These are phyloP conservation scores for Dasypus novemcinctus DNA, from an alignment of 2,113 vertebrate species.

Conservation along the genomic window DNA sequence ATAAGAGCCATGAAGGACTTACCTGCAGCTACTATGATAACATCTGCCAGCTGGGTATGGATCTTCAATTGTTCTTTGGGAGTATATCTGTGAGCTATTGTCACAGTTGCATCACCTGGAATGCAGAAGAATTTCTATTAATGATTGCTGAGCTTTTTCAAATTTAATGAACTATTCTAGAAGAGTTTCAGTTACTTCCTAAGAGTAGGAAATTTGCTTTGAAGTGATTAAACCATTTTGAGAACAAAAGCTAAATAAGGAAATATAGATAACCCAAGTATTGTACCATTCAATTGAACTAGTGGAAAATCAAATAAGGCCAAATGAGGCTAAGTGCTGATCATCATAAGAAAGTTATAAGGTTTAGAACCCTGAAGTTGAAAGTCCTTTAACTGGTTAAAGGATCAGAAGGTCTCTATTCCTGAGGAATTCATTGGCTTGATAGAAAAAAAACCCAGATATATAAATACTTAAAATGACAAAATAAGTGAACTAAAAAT, in stretches of 20 bases:
- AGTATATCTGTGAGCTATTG: slow-evolving; percentile 91
- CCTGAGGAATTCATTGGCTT: not conserved
- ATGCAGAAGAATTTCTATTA: slow-evolving; percentile 45
- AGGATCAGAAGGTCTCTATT: not conserved
- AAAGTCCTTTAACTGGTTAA: not conserved
- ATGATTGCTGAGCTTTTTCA: not conserved
- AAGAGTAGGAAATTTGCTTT: not conserved
- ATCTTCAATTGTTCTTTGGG: slow-evolving; percentile 90
- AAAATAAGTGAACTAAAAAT: not conserved
- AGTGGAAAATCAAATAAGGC: not conserved
- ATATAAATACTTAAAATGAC: not conserved
- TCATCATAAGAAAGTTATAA: not conserved
- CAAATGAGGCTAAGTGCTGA: not conserved
- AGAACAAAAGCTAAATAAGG: not conserved
- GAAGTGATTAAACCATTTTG: not conserved
- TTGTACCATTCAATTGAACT: not conserved
- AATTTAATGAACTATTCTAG: not conserved
- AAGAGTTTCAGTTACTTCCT: not conserved
- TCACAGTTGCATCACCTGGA: slow-evolving; percentile 95
- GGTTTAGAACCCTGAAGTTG: not conserved
- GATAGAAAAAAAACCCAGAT: not conserved
- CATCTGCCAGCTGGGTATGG: slow-evolving; percentile 88
- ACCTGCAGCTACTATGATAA: slow-evolving; percentile 92
- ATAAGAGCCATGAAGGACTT: slow-evolving; percentile 35
- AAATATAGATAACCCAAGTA: not conserved